phyloP scores from a whole-genome alignment of 2,113 vertebrate genomes.

The Paradisaea rubra region DNA sequence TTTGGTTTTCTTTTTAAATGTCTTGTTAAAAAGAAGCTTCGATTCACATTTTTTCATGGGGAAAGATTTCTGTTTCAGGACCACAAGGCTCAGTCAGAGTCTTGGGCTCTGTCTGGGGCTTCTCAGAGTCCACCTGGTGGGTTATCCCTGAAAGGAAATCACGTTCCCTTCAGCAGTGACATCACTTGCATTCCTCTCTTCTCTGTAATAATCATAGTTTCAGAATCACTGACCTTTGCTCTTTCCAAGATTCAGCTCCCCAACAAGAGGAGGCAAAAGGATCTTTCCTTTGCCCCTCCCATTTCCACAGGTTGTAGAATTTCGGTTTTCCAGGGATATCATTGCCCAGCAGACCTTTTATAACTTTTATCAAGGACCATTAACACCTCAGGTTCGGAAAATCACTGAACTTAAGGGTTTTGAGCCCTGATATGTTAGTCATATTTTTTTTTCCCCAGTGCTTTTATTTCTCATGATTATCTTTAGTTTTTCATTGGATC shows the following conservation, averaged over 20 bases:
- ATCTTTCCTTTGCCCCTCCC: not conserved
- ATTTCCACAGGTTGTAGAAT: not conserved
- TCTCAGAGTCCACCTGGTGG: not conserved
- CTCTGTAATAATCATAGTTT: not conserved
- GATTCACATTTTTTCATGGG: not conserved
- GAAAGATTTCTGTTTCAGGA: not conserved
- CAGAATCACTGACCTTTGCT: not conserved
- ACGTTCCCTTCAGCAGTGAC: not conserved
- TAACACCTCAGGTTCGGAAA: not conserved
- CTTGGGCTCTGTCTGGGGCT: not conserved
- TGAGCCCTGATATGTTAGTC: not conserved
- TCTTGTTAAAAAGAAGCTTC: not conserved
- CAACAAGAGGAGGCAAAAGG: accelerated
- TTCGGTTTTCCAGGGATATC: not conserved
- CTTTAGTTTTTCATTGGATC: not conserved
- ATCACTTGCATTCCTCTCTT: not conserved
- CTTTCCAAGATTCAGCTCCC: not conserved
- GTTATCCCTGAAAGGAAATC: not conserved
- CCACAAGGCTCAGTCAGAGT: not conserved
- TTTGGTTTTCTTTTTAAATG: not conserved
- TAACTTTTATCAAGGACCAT: not conserved
- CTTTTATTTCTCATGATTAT: not conserved
- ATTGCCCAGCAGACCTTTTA: not conserved
- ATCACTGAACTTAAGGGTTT: not conserved
- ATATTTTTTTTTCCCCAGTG: accelerated